These are phyloP conservation scores for Argyresthia albistria DNA, from an alignment of 2,888 invertebrate species.

Conservation along the genomic window DNA sequence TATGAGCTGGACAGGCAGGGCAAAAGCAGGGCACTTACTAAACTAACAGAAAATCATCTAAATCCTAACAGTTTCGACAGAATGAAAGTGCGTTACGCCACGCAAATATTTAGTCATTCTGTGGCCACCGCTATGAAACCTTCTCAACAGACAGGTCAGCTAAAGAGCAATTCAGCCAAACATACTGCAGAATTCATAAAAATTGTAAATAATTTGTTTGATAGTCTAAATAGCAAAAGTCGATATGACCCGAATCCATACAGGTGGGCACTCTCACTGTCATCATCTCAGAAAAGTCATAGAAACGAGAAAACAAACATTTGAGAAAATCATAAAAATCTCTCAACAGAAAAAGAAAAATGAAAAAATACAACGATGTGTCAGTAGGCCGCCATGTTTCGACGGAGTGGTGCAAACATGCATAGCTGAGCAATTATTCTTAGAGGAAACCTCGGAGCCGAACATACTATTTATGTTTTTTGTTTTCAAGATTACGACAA, in stretches of 20 bases:
- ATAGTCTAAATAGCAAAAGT: neutral
- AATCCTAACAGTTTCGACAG: neutral
- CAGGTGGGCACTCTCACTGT: neutral
- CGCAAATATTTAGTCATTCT: neutral
- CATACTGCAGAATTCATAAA: neutral
- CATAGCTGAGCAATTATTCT: neutral
- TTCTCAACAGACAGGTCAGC: neutral
- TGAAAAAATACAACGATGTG: neutral
- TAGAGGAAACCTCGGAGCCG: neutral
- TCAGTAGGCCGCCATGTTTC: neutral
- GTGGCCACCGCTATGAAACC: neutral
- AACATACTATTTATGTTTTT: neutral
- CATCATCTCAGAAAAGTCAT: neutral
- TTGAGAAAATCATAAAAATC: neutral
- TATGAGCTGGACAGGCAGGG: neutral
- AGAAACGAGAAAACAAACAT: neutral
- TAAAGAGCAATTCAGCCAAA: neutral
- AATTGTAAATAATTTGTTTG: neutral
- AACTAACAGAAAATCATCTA: neutral
- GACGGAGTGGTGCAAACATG: neutral
- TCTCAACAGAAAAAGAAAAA: neutral
- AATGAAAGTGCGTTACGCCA: neutral
- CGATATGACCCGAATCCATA: neutral
- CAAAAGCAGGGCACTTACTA: neutral
- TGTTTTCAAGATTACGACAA: neutral